These are phyloP conservation scores for Campopleginae sp. DNA, from an alignment of 2,888 invertebrate species.

Conservation along the genomic window DNA sequence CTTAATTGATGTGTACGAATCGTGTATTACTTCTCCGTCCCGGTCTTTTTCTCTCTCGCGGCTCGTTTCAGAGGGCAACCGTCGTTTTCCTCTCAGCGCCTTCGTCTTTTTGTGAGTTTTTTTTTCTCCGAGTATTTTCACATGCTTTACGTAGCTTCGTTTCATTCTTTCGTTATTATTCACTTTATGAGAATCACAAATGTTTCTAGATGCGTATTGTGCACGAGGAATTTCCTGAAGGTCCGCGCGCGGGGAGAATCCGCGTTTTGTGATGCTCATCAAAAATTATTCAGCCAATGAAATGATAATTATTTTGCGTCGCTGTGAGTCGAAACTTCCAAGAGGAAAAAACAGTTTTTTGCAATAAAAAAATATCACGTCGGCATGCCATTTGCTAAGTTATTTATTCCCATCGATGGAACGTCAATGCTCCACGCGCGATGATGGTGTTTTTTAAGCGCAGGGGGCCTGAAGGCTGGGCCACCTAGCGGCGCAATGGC, in stretches of 20 bases:
- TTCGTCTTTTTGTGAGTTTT: constrained; percentile 18
- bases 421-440: neutral
- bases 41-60: constrained; percentile 7
- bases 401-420: neutral
- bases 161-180: constrained; percentile 17
- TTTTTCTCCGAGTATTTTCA: constrained; percentile 15
- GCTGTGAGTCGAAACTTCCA: neutral
- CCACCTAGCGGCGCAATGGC: neutral
- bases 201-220: neutral
- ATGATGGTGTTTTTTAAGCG: neutral
- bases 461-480: neutral
- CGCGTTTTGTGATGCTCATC: neutral
- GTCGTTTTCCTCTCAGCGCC: constrained; percentile 29
- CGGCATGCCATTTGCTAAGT: neutral
- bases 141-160: constrained; percentile 2
- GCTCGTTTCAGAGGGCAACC: constrained; percentile 12
- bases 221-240: neutral
- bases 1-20: constrained; percentile 69
- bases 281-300: neutral
- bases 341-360: neutral
- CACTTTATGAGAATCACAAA: constrained; percentile 43
- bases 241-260: neutral
- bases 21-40: constrained; percentile 61
- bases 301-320: neutral
- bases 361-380: neutral